Evolutionary conservation across 2,797 vertebrate genomes (phyloP).

Genomic region (Sandelia bainsii): DNA sequence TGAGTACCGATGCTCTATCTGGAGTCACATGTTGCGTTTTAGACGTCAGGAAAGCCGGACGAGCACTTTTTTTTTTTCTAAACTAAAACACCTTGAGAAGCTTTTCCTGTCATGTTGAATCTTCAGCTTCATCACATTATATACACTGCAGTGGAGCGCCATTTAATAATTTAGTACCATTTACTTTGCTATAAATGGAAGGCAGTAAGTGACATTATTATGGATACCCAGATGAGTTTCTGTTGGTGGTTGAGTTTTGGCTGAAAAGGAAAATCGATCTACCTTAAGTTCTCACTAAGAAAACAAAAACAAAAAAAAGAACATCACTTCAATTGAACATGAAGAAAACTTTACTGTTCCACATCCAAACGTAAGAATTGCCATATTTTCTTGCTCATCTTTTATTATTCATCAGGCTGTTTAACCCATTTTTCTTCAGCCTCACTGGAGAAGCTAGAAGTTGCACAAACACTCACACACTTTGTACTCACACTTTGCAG

Average conservation of each 20-base stretch:
- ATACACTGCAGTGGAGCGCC: constrained; percentile 31
- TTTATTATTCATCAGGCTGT: background rate
- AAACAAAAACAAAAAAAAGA: constrained; percentile 9
- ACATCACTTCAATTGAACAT: background rate
- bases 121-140: constrained; percentile 48
- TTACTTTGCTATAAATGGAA: constrained; percentile 66
- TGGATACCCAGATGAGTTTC: constrained; percentile 25
- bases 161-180: constrained; percentile 69
- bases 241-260: constrained; percentile 5
- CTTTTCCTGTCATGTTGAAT: constrained; percentile 53
- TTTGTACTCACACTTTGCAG: constrained; percentile 89
- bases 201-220: constrained; percentile 29
- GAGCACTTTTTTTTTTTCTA: background rate
- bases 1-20: background rate
- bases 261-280: constrained; percentile 17
- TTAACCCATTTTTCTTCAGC: constrained; percentile 8
- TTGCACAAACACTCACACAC: constrained; percentile 39
- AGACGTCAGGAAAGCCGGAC: background rate
- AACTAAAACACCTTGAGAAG: constrained; percentile 49
- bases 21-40: constrained; percentile 18
- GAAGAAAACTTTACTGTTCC: background rate
- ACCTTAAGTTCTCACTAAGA: background rate
- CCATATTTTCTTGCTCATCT: background rate
- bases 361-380: background rate
- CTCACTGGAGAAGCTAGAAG: constrained; percentile 32